phyloP scores from a whole-genome alignment of 2,113 vertebrate genomes.

The Symphodus melops region DNA sequence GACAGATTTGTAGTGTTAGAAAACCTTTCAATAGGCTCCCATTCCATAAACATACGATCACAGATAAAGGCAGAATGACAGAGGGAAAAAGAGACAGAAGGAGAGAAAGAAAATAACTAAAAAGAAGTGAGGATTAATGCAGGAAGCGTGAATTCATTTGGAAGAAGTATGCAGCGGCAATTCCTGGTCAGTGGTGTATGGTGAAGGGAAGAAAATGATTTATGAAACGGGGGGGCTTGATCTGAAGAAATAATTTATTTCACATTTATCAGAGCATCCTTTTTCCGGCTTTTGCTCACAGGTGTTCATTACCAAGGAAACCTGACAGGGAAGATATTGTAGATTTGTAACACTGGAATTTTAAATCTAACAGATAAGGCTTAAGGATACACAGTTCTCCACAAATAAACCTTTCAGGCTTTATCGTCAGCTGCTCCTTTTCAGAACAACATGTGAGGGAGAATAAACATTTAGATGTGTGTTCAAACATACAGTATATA shows the following conservation, averaged over 20 bases:
- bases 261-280: slow-evolving; percentile 42
- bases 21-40: slow-evolving; percentile 37
- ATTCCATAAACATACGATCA: slow-evolving; percentile 29
- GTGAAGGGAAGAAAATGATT: slow-evolving; percentile 60
- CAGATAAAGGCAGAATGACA: slow-evolving; percentile 27
- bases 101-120: slow-evolving; percentile 25
- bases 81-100: slow-evolving; percentile 11
- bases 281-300: slow-evolving; percentile 40
- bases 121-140: slow-evolving; percentile 42
- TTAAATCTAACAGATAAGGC: slow-evolving; percentile 7
- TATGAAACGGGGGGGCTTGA: slow-evolving; percentile 58
- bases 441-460: background rate
- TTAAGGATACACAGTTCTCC: slow-evolving; percentile 10
- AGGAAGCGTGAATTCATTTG: slow-evolving; percentile 53
- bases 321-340: slow-evolving; percentile 10
- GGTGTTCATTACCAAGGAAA: slow-evolving; percentile 34
- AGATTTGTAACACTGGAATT: slow-evolving; percentile 15
- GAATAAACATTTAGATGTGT: background rate
- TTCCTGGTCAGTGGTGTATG: slow-evolving; percentile 43
- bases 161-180: slow-evolving; percentile 28
- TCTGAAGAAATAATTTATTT: slow-evolving; percentile 58
- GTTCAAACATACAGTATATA: background rate
- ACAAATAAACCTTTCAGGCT: slow-evolving; percentile 5
- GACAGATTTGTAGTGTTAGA: slow-evolving; percentile 34
- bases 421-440: slow-evolving; percentile 5